A percentile compares a stretch with the other conserved stretches of the same genome.
Evolutionary conservation across 2,113 vertebrate genomes (phyloP).

Genomic region (Tinamus guttatus): DNA sequence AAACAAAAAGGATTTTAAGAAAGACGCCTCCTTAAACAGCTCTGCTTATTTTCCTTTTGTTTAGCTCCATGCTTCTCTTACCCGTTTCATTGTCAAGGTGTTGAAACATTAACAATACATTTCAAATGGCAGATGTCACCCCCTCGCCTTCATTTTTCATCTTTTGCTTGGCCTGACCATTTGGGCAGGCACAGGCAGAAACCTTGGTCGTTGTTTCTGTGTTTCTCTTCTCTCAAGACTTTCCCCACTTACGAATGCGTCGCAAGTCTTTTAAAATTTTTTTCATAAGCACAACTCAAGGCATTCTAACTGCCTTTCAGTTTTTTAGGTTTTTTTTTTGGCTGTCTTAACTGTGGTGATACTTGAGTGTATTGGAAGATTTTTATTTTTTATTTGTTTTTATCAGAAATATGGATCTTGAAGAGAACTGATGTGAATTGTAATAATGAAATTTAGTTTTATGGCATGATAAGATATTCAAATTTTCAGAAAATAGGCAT

Average conservation of each 20-base stretch:
- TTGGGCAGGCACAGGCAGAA: not conserved
- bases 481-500: not conserved
- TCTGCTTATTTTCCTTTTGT: conserved; percentile 28
- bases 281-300: conserved; percentile 23
- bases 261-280: not conserved
- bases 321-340: not conserved
- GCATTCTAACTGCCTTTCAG: not conserved
- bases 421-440: not conserved
- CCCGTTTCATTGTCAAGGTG: conserved; percentile 22
- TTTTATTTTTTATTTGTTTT: not conserved
- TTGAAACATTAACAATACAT: conserved; percentile 28
- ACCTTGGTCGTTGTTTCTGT: not conserved
- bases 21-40: conserved; percentile 28
- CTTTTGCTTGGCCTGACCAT: conserved; percentile 11
- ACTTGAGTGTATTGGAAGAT: not conserved
- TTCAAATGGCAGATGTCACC: conserved; percentile 32
- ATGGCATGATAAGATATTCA: not conserved
- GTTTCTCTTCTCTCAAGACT: conserved; percentile 21
- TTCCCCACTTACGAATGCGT: conserved; percentile 13
- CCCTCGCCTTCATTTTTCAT: not conserved
- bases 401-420: conserved; percentile 1
- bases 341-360: not conserved
- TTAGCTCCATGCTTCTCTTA: conserved; percentile 27
- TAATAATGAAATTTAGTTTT: not conserved
- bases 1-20: not conserved